Base-by-base conservation (phyloP, 2,797 vertebrate species). In the Syncerus caffer region DNA sequence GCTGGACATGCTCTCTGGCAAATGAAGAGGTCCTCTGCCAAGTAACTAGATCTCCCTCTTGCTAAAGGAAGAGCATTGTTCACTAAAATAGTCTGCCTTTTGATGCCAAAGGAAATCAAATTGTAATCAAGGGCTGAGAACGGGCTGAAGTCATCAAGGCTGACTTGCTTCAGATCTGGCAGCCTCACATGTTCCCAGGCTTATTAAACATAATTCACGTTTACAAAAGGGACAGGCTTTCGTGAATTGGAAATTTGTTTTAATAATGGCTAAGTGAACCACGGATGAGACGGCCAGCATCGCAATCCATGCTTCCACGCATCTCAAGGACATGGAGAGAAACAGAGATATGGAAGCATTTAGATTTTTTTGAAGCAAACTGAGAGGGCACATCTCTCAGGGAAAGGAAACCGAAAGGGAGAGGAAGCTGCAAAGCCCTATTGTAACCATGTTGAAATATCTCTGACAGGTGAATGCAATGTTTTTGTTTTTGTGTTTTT, bases 91-190 rank as follows among this genome's bases (percentile, higher is more conserved):
- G 98, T 98, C 98, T 98, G 98, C 95, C 98, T 99, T 99, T 98
- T 98, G 98, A 99, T 99, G 99, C 99, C 99, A 99, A 98, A 99
- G 99, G 99, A 99, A 99, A 99, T 99, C 98, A 99, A 99, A 99
- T 99, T 99, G 98, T 99, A 99, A 99, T 98, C 99, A 99, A 98
- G 98, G 98, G 97, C 99, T 99, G 99, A 99, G 99, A 99, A 99
- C 97, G 96, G 98, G 98, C 99, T 99, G 99, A 99, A 99, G 99
- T 99, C 99, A 99, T 98, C 98, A 98, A 98, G 98, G 98, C 98
- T 98, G 98, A 96, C 98, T 98, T 98, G 98, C 98, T 98, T 98
- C 95, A 98, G 97, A 92, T 87, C 98, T 99, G 98, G 99, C 99
- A 99, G 91, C 85, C 89, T 97, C 7, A 1, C 96, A 98, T 88